Conservation (phyloP, 2,113 vertebrate genomes). For the Percina caprodes region DNA sequence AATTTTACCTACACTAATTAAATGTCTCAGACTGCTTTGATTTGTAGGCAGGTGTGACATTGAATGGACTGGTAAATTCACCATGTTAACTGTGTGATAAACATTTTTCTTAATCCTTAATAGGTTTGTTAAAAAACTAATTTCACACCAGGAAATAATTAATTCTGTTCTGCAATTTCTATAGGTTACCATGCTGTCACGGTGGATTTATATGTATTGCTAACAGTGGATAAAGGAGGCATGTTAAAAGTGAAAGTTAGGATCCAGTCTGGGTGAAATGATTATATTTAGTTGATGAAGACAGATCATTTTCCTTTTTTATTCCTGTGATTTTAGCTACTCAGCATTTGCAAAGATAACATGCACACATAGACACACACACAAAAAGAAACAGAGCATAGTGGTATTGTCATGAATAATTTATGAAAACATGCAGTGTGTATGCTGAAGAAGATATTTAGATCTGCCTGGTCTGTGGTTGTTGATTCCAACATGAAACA, state of each 20-base stretch:
- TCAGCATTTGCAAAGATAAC: background rate
- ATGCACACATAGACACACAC: background rate
- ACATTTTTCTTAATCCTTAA: background rate
- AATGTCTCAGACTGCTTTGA: conserved; percentile 19
- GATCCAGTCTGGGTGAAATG: background rate
- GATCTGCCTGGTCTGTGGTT: background rate
- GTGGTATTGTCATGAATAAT: conserved; percentile 29
- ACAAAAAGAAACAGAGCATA: background rate
- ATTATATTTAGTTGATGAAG: background rate
- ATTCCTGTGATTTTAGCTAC: background rate
- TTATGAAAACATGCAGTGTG: background rate
- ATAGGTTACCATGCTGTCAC: background rate
- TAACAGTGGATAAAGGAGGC: background rate
- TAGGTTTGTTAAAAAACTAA: conserved; percentile 13
- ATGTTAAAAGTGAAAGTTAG: background rate
- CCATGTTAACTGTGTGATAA: background rate
- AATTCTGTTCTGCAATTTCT: conserved; percentile 6
- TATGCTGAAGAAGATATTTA: background rate
- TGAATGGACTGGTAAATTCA: conserved; percentile 31
- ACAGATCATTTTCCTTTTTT: background rate
- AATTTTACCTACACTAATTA: conserved; percentile 14
- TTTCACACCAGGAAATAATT: conserved; percentile 24
- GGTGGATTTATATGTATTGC: background rate
- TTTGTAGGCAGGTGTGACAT: conserved; percentile 32
- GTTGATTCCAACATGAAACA: conserved; percentile 14